Conservation (phyloP, 2,888 invertebrate species). For the Volucella inanis region DNA sequence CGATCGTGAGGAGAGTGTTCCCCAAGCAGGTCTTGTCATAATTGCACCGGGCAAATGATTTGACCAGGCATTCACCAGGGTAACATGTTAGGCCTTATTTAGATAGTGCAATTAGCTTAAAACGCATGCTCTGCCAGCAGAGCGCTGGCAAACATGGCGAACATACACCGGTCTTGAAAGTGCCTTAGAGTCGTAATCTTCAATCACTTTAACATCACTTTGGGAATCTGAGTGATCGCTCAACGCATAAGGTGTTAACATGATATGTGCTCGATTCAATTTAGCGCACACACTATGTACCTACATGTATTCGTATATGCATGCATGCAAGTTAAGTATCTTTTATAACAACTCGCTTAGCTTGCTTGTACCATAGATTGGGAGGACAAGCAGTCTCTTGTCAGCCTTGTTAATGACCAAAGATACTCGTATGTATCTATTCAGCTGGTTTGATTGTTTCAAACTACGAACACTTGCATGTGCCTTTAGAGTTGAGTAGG, state of each 20-base stretch:
- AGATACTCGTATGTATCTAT: constrained; percentile 20
- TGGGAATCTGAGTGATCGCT: constrained; percentile 67
- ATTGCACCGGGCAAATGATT: constrained; percentile 60
- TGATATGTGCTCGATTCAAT: constrained; percentile 69
- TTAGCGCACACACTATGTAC: constrained; percentile 25
- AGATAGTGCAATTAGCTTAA: constrained; percentile 70
- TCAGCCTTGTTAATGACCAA: constrained; percentile 15
- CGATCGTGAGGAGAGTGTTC: constrained; percentile 55
- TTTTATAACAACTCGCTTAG: background rate
- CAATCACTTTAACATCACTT: constrained; percentile 73
- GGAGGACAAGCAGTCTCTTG: constrained; percentile 33
- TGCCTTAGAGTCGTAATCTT: constrained; percentile 66
- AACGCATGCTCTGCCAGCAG: constrained; percentile 24
- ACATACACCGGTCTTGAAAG: constrained; percentile 26
- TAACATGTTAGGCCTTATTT: constrained; percentile 57
- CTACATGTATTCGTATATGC: background rate
- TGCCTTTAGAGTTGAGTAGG: constrained; percentile 19
- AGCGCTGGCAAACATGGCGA: background rate
- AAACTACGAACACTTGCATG: constrained; percentile 1
- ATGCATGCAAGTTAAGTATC: background rate
- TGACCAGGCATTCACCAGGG: constrained; percentile 55
- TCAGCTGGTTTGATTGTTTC: constrained; percentile 11
- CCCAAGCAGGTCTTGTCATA: constrained; percentile 60
- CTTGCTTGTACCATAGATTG: background rate
- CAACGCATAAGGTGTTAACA: constrained; percentile 72